Evolutionary conservation across 2,888 invertebrate species (phyloP).

Genomic region (Drosophila antonietae): DNA sequence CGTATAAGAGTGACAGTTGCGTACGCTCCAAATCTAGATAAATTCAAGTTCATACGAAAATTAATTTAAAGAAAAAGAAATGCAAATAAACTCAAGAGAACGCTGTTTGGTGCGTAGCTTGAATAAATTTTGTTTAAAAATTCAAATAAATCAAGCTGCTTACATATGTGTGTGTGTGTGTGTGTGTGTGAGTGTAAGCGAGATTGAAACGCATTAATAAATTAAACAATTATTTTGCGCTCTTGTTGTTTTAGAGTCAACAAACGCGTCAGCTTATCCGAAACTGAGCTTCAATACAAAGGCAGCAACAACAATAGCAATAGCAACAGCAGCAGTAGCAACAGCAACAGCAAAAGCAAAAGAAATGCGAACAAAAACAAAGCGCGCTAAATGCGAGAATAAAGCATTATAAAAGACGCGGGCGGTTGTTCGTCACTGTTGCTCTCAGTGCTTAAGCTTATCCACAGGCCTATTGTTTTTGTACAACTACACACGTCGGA

Average conservation of each 20-base stretch:
- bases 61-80: conserved; percentile 25
- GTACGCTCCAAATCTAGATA: conserved; percentile 4
- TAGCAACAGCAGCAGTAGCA: neutral
- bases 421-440: conserved; percentile 35
- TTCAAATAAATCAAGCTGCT: conserved; percentile 52
- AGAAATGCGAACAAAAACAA: conserved; percentile 67
- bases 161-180: conserved; percentile 1
- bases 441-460: conserved; percentile 11
- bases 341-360: conserved; percentile 10
- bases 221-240: conserved; percentile 59
- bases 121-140: conserved; percentile 44
- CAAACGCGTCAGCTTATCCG: conserved; percentile 57
- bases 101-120: conserved; percentile 15
- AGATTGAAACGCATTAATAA: conserved; percentile 50
- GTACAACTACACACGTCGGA: conserved; percentile 68
- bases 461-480: conserved; percentile 66
- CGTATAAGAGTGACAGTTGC: neutral
- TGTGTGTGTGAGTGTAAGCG: conserved; percentile 10
- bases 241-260: conserved; percentile 48
- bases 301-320: conserved; percentile 12
- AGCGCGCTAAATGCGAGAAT: conserved; percentile 69
- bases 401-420: conserved; percentile 67
- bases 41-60: conserved; percentile 44
- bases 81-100: conserved; percentile 27
- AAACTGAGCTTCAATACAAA: conserved; percentile 62